Evolutionary conservation across 2,113 vertebrate species (phyloP).

Genomic region (Mionectes macconnelli): DNA sequence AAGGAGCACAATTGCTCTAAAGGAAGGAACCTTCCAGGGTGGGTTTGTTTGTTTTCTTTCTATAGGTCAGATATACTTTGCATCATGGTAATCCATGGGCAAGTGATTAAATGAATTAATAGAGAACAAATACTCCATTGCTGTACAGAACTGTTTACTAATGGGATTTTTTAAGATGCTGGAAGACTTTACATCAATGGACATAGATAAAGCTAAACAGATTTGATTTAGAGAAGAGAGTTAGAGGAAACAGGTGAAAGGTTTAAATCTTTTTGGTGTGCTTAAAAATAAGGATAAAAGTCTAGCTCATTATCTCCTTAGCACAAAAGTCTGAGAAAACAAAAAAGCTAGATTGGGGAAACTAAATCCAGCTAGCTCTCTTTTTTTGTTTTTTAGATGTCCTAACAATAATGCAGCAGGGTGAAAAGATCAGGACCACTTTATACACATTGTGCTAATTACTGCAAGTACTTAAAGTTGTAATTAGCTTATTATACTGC

Average conservation of each 20-base stretch:
- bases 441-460: conserved; percentile 88
- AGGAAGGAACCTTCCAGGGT: not conserved
- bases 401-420: conserved; percentile 83
- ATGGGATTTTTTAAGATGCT: conserved; percentile 17
- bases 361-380: conserved; percentile 69
- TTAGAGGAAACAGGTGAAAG: not conserved
- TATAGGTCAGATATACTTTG: not conserved
- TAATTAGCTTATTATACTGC: conserved; percentile 90
- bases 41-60: conserved; percentile 50
- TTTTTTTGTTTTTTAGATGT: conserved; percentile 78
- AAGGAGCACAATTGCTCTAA: not conserved
- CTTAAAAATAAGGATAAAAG: conserved; percentile 69
- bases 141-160: conserved; percentile 12
- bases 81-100: not conserved
- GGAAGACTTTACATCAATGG: not conserved
- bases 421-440: conserved; percentile 86
- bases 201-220: not conserved
- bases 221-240: not conserved
- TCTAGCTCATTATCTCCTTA: conserved; percentile 72
- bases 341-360: conserved; percentile 69
- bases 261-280: conserved; percentile 49
- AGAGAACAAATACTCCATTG: not conserved
- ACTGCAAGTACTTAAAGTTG: conserved; percentile 88
- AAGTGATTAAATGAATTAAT: conserved; percentile 45
- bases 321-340: conserved; percentile 70